Evolutionary conservation across 2,888 invertebrate species (phyloP).

Genomic region (Empis stercorea): DNA sequence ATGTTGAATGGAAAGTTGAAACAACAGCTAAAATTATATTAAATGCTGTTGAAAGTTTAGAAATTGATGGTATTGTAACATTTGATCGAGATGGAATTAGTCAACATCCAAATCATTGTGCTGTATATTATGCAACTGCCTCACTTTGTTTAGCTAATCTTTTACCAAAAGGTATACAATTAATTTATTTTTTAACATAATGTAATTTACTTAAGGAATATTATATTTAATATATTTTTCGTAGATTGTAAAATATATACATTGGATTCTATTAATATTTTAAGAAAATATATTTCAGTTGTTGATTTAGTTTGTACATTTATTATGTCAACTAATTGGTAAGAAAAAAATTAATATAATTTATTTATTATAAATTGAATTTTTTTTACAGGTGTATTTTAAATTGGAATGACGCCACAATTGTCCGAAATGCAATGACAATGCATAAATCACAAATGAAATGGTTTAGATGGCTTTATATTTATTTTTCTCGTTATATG

Average conservation of each 20-base stretch:
- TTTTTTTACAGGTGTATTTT: conserved; percentile 51
- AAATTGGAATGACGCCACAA: conserved; percentile 45
- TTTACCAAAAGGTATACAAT: conserved; percentile 64
- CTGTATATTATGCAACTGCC: conserved; percentile 69
- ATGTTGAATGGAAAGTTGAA: conserved; percentile 60
- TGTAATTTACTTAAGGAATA: too few species aligned
- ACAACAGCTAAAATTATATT: conserved; percentile 49
- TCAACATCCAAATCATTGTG: conserved; percentile 82
- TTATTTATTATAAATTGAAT: neutral
- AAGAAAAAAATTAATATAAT: conserved; percentile 11
- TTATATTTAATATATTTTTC: conserved; percentile 22
- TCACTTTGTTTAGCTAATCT: conserved; percentile 62
- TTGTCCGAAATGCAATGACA: conserved; percentile 65
- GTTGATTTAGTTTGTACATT: conserved; percentile 74
- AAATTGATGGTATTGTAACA: conserved; percentile 75
- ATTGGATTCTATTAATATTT: conserved; percentile 70
- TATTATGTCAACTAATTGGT: conserved; percentile 65
- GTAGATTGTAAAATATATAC: conserved; percentile 71
- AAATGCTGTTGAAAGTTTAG: conserved; percentile 55
- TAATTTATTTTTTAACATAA: too few species aligned
- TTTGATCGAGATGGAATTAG: conserved; percentile 93
- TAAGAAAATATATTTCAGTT: conserved; percentile 74
- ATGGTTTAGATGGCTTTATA: conserved; percentile 87
- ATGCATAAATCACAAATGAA: conserved; percentile 82
- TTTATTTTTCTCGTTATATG: conserved; percentile 80